Evolutionary conservation across 2,888 invertebrate genomes (phyloP), one percentile per base, ranked within the genome.

Genomic region (Scrobipalpa costella): DNA sequence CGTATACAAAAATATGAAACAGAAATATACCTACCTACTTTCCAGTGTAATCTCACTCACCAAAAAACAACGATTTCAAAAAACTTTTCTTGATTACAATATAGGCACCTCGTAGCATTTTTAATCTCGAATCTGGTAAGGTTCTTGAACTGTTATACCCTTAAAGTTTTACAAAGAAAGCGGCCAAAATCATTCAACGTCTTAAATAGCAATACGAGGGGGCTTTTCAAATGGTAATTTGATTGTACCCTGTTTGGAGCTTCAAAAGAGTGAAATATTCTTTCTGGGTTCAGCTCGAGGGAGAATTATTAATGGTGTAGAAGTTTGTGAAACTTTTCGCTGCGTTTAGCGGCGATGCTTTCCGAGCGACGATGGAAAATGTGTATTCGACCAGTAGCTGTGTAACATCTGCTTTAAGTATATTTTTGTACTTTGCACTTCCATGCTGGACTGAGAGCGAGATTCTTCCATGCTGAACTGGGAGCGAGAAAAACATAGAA

Each of bases 221-320:
- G 71, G 74, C 75, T 80, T 85, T 88, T 88, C 84, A 88, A 83
- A 88, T 88, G 88, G 84, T 87, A 89, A 89, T 88, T 86, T 85
- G 84, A 88, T 88, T 87, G 85, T 85, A 84, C 84, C 83, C 86
- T 82, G 83, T 86, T 85, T 82, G 79, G 78, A 77, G 80, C 80
- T 80, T 81, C 81, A 85, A 88, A 88, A 86, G 86, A 86, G 84
- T 84, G 81, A 87, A 87, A 88, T 87, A 87, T 88, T 87, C 87
- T 88, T 88, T 87, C 84, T 81, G 76, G 76, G 81, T 74, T 79
- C 79, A 77, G 81, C 79, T 82, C 76, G 76, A 80, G 74, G 71
- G 78, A 76, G 86, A 83, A 88, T 86, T 88, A 88, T 88, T 87
- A 88, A 88, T 88, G 85, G 83, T 19, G 33, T 19, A n/a, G 15